These are phyloP conservation scores for Bombycilla garrulus DNA, from an alignment of 2,113 vertebrate species.

Conservation along the genomic window DNA sequence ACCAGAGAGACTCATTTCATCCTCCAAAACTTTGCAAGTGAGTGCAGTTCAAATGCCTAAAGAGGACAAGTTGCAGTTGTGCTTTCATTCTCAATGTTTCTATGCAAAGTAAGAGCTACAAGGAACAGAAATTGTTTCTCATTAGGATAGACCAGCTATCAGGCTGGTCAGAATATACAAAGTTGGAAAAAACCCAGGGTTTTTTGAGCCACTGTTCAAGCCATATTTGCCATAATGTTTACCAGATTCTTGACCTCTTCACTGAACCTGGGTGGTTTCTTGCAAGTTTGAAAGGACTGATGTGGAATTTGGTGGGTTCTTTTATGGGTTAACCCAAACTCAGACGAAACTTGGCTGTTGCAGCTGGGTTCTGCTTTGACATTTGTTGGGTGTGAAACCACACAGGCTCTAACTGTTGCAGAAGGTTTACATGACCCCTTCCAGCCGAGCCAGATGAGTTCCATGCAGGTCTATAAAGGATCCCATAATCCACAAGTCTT, in stretches of 20 bases:
- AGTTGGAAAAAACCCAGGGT: rapidly evolving
- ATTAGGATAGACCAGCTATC: not conserved
- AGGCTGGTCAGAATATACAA: not conserved
- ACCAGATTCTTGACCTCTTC: constrained; percentile 1
- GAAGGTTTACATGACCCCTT: constrained; percentile 30
- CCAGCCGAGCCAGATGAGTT: not conserved
- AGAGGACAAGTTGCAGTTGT: not conserved
- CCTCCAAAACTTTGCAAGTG: not conserved
- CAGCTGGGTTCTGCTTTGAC: constrained; percentile 28
- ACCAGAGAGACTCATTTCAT: not conserved
- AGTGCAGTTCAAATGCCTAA: not conserved
- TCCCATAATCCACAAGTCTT: not conserved
- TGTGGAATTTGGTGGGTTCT: constrained; percentile 35
- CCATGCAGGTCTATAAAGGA: constrained; percentile 14
- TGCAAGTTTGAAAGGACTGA: constrained; percentile 8
- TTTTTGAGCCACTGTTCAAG: not conserved
- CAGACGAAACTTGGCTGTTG: constrained; percentile 31
- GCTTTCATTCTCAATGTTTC: not conserved
- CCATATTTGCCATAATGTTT: not conserved
- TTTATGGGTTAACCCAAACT: constrained; percentile 46
- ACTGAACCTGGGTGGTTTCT: constrained; percentile 37
- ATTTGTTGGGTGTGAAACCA: constrained; percentile 61
- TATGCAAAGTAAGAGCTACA: not conserved
- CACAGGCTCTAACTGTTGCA: constrained; percentile 5
- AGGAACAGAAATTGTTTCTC: not conserved